These are phyloP conservation scores for Pectinophora gossypiella DNA, from an alignment of 1,140 invertebrate genomes.

Conservation along the genomic window DNA sequence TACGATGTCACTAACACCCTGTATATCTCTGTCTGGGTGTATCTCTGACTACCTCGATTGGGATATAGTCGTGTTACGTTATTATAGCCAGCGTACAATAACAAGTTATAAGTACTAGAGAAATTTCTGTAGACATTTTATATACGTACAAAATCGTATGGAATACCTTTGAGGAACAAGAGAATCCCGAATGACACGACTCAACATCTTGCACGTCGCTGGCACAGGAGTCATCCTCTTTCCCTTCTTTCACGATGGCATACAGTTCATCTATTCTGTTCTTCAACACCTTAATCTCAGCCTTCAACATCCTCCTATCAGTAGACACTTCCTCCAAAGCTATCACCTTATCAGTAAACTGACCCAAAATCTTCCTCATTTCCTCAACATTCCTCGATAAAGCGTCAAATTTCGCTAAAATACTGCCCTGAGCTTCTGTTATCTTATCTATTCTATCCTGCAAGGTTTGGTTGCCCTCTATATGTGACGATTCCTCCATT, in stretches of 20 bases:
- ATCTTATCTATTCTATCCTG: slow-evolving; percentile 47
- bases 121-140: no score
- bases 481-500: slow-evolving; percentile 5
- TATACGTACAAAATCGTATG: background rate
- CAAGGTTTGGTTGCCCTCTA: slow-evolving; percentile 27
- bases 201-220: slow-evolving; percentile 43
- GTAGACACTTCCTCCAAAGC: slow-evolving; percentile 32
- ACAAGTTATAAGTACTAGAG: no score
- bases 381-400: slow-evolving; percentile 47
- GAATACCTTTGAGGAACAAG: slow-evolving; percentile 55
- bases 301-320: slow-evolving; percentile 34
- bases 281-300: slow-evolving; percentile 43
- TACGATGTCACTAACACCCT: no score
- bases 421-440: slow-evolving; percentile 33
- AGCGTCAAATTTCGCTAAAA: slow-evolving; percentile 47
- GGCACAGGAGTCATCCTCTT: slow-evolving; percentile 40
- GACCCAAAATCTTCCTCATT: slow-evolving; percentile 28
- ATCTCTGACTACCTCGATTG: no score
- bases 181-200: slow-evolving; percentile 55
- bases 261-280: slow-evolving; percentile 49
- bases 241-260: slow-evolving; percentile 50
- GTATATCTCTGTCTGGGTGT: no score
- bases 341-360: slow-evolving; percentile 39
- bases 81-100: no score
- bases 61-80: no score